Percentiles rank a stretch among this genome's conserved stretches.
These are phyloP conservation scores for Urocyon cinereoargenteus DNA, from an alignment of 2,797 vertebrate genomes.

Conservation along the genomic window DNA sequence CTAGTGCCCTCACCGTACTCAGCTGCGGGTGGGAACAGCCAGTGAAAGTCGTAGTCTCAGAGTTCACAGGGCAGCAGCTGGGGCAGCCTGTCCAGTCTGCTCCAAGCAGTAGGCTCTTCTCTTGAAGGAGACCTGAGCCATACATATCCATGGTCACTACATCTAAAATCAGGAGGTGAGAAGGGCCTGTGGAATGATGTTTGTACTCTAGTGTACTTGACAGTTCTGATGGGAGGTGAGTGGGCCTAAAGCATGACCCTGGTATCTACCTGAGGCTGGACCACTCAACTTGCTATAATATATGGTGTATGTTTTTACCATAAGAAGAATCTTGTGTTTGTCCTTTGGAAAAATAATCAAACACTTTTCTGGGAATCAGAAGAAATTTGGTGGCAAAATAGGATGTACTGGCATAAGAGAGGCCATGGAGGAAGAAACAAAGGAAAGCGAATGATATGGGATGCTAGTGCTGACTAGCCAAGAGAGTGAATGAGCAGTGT, in stretches of 20 bases:
- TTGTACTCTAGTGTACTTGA: background rate
- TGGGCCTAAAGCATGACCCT: background rate
- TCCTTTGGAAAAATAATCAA: conserved; percentile 42
- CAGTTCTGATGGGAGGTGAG: background rate
- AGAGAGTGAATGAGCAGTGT: background rate
- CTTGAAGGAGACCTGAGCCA: background rate
- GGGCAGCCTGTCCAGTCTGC: background rate
- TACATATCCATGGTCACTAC: background rate
- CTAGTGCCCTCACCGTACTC: background rate
- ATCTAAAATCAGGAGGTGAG: background rate
- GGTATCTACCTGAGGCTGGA: background rate
- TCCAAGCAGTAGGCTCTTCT: background rate
- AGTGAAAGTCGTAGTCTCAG: background rate
- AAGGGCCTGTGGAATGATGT: background rate
- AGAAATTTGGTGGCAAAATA: conserved; percentile 35
- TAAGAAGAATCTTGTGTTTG: background rate
- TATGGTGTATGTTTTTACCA: background rate
- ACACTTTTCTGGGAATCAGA: conserved; percentile 17
- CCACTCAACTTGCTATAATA: background rate
- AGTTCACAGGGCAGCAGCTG: background rate
- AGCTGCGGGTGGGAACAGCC: background rate
- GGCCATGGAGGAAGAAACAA: conserved; percentile 20
- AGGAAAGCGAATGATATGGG: background rate
- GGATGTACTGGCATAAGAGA: background rate
- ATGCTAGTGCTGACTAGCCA: background rate